These are phyloP conservation scores for Drosophila subpulchrella DNA, from an alignment of 1,140 invertebrate species.

Conservation along the genomic window DNA sequence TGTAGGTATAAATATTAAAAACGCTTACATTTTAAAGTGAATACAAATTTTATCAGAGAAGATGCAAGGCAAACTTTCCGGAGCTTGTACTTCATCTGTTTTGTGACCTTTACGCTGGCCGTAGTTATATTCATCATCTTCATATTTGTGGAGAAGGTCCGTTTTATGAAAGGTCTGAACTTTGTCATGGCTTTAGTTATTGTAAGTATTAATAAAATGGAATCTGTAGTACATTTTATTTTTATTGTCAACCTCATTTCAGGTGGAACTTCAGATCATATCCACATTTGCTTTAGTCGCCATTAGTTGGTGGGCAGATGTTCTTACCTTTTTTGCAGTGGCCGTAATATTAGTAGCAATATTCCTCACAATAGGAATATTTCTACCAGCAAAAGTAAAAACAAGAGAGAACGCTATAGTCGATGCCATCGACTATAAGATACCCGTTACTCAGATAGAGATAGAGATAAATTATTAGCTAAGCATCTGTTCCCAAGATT, in stretches of 20 bases:
- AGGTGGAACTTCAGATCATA: slow-evolving; percentile 58
- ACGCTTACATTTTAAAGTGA: too few species aligned
- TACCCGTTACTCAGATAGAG: too few species aligned
- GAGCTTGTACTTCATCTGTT: slow-evolving; percentile 9
- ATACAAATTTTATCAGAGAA: background rate
- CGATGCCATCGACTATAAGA: too few species aligned
- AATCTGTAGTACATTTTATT: background rate
- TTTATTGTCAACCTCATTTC: background rate
- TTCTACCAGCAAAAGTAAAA: slow-evolving; percentile 33
- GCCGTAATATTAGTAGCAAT: slow-evolving; percentile 8
- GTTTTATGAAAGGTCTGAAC: slow-evolving; percentile 25
- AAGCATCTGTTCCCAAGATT: too few species aligned
- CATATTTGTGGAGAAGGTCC: slow-evolving; percentile 48
- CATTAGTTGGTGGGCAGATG: slow-evolving; percentile 13
- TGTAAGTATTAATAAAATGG: slow-evolving; percentile 22
- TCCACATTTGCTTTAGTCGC: slow-evolving; percentile 23
- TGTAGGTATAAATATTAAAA: slow-evolving; percentile 20
- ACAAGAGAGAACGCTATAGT: too few species aligned
- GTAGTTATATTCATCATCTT: slow-evolving; percentile 29
- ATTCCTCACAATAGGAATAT: slow-evolving; percentile 18
- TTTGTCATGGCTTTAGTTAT: slow-evolving; percentile 31
- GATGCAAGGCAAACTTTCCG: background rate
- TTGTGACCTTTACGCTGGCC: slow-evolving; percentile 33
- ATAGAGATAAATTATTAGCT: too few species aligned
- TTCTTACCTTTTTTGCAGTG: slow-evolving; percentile 19